Evolutionary conservation across 2,113 vertebrate genomes (phyloP).

Genomic region (Falco punctatus): DNA sequence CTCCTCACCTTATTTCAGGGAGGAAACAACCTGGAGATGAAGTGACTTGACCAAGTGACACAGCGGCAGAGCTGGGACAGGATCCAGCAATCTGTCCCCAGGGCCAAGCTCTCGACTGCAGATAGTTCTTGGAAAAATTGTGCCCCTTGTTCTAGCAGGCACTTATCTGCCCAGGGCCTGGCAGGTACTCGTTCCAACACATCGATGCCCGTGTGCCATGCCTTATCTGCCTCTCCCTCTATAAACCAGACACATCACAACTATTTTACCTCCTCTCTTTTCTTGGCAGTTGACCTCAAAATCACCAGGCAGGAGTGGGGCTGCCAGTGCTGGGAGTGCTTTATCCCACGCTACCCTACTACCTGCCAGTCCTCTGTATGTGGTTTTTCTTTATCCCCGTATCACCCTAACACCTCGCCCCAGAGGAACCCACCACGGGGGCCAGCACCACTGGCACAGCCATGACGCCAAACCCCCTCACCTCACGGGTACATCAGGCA

Average conservation of each 20-base stretch:
- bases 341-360: background rate
- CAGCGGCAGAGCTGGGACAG: background rate
- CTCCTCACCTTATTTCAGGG: background rate
- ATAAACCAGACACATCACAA: background rate
- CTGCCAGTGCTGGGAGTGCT: background rate
- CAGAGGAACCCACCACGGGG: accelerated
- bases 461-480: background rate
- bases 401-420: background rate
- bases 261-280: background rate
- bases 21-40: background rate
- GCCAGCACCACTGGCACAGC: background rate
- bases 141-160: background rate
- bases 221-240: background rate
- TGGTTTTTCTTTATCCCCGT: background rate
- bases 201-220: accelerated
- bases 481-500: background rate
- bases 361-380: background rate
- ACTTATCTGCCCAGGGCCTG: background rate
- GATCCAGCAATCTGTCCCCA: background rate
- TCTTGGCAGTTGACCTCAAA: background rate
- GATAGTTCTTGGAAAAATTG: background rate
- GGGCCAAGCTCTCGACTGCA: background rate
- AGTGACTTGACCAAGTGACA: background rate
- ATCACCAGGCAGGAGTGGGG: background rate
- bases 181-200: background rate